A percentile compares a stretch with the other conserved stretches of the same genome.
Evolutionary conservation across 1,140 invertebrate species (phyloP).

Genomic region (Pentalonia nigronervosa): DNA sequence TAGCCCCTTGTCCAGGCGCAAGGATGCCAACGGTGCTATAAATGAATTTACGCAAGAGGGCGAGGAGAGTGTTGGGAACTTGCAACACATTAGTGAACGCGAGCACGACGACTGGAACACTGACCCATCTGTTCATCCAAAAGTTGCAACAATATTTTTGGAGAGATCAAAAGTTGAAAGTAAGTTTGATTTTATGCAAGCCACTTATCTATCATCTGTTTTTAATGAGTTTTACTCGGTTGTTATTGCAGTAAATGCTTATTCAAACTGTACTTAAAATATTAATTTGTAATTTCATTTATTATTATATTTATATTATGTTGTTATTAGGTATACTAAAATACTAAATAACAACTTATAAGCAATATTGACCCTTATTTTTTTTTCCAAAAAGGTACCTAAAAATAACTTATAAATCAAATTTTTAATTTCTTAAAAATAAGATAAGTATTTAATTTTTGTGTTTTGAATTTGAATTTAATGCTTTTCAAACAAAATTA

Average conservation of each 20-base stretch:
- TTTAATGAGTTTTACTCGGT: not conserved
- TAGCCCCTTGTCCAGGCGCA: constrained; percentile 69
- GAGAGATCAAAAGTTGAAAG: constrained; percentile 92
- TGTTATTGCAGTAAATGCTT: not conserved
- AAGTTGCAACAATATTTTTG: constrained; percentile 94
- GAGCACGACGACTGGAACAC: constrained; percentile 93
- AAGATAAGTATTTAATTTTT: not conserved
- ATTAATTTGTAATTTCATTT: not conserved
- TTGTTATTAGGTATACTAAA: not conserved
- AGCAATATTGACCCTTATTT: not conserved
- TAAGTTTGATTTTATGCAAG: constrained; percentile 64
- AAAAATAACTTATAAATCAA: not conserved
- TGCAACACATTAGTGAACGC: constrained; percentile 97
- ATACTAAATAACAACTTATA: not conserved
- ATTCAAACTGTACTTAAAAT: not conserved
- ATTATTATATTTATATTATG: not conserved
- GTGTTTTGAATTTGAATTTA: not conserved
- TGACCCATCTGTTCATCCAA: constrained; percentile 96
- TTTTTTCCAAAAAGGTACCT: not conserved
- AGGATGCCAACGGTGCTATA: constrained; percentile 66
- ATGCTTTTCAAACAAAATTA: not conserved
- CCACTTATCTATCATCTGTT: not conserved
- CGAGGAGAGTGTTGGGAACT: constrained; percentile 83
- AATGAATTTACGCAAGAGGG: constrained; percentile 77
- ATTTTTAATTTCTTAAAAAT: not conserved